These are phyloP conservation scores for Babylonia areolata DNA, from an alignment of 1,140 invertebrate species.

Conservation along the genomic window DNA sequence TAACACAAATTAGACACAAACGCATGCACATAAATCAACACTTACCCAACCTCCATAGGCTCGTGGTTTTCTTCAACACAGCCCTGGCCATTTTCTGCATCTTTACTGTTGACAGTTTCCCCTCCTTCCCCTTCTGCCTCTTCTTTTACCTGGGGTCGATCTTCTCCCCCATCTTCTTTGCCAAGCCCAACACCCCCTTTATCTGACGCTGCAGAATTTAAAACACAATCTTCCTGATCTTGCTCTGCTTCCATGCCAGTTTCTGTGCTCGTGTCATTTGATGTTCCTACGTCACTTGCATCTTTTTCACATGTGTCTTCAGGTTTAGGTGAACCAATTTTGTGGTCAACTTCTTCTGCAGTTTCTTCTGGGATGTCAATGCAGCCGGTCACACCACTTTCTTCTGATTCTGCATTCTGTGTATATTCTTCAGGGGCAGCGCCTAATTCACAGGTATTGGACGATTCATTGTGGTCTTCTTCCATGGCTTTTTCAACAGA, in stretches of 20 bases:
- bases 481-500: background rate
- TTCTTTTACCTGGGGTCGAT: too few species aligned
- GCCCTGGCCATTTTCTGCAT: background rate
- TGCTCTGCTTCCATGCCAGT: background rate
- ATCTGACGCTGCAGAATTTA: background rate
- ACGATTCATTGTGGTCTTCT: background rate
- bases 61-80: background rate
- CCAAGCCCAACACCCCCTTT: too few species aligned
- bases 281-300: background rate
- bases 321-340: too few species aligned
- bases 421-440: constrained; percentile 17
- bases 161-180: too few species aligned
- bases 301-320: background rate
- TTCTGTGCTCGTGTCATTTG: background rate
- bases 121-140: background rate
- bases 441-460: background rate
- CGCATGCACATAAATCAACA: too few species aligned
- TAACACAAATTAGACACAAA: too few species aligned
- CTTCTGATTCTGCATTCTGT: background rate
- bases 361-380: too few species aligned
- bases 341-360: too few species aligned
- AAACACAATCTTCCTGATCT: background rate
- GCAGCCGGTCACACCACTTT: background rate
- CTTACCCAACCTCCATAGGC: background rate
- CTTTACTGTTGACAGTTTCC: constrained; percentile 1